Evolutionary conservation across 2,797 vertebrate species (phyloP).

Genomic region (Micropoecilia bifurca): DNA sequence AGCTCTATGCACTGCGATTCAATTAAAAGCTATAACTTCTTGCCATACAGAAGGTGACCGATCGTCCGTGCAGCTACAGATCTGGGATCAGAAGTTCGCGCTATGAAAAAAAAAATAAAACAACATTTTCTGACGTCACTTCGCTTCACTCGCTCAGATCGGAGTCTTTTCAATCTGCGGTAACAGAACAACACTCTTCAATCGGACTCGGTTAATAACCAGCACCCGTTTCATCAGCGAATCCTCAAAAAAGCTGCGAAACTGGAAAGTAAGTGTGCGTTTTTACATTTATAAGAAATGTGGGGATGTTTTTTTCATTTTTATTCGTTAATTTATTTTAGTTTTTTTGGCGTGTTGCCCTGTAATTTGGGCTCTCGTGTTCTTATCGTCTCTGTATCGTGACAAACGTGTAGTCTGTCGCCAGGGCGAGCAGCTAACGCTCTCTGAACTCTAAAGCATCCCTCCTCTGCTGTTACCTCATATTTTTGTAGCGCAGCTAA

Average conservation of each 20-base stretch:
- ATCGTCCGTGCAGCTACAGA: neutral
- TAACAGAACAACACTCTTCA: slow-evolving; percentile 70
- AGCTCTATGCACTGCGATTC: neutral
- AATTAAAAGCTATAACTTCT: neutral
- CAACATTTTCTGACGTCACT: slow-evolving; percentile 87
- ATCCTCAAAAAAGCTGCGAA: slow-evolving; percentile 31
- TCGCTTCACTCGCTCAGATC: slow-evolving; percentile 73
- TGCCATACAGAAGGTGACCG: neutral
- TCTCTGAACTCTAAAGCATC: slow-evolving; percentile 2
- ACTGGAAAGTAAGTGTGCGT: slow-evolving; percentile 40
- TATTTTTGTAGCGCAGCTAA: neutral
- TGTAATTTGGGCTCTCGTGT: slow-evolving; percentile 2
- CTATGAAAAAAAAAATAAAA: slow-evolving; percentile 13
- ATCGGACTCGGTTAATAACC: slow-evolving; percentile 57
- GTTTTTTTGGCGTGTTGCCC: slow-evolving; percentile 53
- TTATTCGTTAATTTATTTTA: no score
- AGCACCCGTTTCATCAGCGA: slow-evolving; percentile 29
- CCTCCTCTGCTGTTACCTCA: neutral
- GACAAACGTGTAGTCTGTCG: slow-evolving; percentile 7
- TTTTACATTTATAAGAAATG: slow-evolving; percentile 22
- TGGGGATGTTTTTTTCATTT: neutral
- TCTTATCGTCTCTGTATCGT: neutral
- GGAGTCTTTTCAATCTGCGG: slow-evolving; percentile 82
- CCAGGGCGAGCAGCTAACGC: slow-evolving; percentile 55
- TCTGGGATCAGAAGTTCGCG: slow-evolving; percentile 48